Percentiles rank a stretch among this genome's conserved stretches.
These are phyloP conservation scores for Porites rus DNA, from an alignment of 92 coral and sea anemone genomes.

Conservation along the genomic window DNA sequence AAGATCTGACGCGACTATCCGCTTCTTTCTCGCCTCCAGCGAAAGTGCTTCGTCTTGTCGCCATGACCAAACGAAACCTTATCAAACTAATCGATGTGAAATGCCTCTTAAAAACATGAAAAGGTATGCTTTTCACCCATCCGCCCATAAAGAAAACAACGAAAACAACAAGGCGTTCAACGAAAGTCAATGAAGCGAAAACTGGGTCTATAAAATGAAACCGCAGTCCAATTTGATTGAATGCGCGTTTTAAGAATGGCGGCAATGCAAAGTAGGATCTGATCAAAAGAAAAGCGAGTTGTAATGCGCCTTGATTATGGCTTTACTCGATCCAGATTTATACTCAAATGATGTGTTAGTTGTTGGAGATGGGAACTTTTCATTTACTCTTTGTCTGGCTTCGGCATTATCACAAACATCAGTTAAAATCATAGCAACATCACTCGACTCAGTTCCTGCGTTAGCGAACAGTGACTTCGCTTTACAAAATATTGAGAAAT, in stretches of 20 bases:
- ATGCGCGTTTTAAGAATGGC: not conserved
- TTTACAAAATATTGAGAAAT: constrained; percentile 64
- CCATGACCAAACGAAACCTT: constrained; percentile 47
- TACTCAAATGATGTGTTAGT: constrained; percentile 77
- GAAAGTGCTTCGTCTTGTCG: constrained; percentile 40
- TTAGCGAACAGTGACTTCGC: constrained; percentile 75
- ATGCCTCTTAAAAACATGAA: not conserved
- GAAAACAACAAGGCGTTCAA: not conserved
- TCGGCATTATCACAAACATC: constrained; percentile 40
- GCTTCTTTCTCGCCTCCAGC: constrained; percentile 17
- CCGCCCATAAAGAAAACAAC: constrained; percentile 3
- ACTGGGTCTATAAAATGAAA: not conserved
- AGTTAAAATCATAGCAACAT: constrained; percentile 79
- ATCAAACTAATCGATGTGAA: not conserved
- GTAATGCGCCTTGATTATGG: constrained; percentile 40
- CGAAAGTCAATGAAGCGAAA: not conserved
- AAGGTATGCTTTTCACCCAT: not conserved
- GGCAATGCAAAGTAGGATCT: not conserved
- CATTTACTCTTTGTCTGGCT: constrained; percentile 90
- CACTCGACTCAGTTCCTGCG: constrained; percentile 77
- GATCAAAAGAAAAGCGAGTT: too few species aligned
- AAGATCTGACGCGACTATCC: constrained; percentile 22
- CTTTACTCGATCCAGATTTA: constrained; percentile 66
- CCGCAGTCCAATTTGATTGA: not conserved
- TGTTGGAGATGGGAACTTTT: constrained; percentile 98